Percentiles rank a stretch among this genome's conserved stretches.
These are phyloP conservation scores for Xenops minutus DNA, from an alignment of 2,797 vertebrate species.

Conservation along the genomic window DNA sequence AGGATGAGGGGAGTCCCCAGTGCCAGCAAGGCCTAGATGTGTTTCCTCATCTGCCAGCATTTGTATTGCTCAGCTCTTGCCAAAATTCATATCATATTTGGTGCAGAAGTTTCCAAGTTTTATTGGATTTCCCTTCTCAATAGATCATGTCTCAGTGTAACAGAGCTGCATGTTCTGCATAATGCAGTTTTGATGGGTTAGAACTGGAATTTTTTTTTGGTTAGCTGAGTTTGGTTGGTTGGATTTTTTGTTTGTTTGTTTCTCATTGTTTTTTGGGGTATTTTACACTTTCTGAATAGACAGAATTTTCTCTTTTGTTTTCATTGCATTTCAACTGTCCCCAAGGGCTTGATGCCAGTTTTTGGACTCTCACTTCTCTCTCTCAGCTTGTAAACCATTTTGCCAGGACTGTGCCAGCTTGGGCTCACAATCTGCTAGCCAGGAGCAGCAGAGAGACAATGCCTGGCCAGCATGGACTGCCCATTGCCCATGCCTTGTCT, in stretches of 20 bases:
- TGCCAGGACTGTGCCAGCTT: background rate
- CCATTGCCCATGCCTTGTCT: background rate
- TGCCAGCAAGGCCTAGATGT: fast-evolving
- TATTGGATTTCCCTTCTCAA: background rate
- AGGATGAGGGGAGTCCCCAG: background rate
- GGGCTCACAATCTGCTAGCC: background rate
- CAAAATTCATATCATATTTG: background rate
- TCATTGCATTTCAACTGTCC: background rate
- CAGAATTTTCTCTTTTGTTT: background rate
- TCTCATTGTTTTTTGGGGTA: background rate
- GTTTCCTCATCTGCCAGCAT: background rate
- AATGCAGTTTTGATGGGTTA: background rate
- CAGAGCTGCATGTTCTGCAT: background rate
- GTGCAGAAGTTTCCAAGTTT: background rate
- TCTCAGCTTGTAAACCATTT: background rate
- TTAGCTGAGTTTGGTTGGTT: background rate
- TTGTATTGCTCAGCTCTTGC: background rate
- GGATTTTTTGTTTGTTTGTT: background rate
- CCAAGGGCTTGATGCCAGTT: background rate
- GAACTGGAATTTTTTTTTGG: background rate
- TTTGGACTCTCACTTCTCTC: background rate
- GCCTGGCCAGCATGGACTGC: background rate
- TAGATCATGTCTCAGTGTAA: background rate
- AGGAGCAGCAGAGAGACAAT: background rate
- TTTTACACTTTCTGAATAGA: background rate